Evolutionary conservation across 2,888 invertebrate genomes (phyloP), one percentile per base, ranked within the genome.

Genomic region (Cyaniris semiargus): DNA sequence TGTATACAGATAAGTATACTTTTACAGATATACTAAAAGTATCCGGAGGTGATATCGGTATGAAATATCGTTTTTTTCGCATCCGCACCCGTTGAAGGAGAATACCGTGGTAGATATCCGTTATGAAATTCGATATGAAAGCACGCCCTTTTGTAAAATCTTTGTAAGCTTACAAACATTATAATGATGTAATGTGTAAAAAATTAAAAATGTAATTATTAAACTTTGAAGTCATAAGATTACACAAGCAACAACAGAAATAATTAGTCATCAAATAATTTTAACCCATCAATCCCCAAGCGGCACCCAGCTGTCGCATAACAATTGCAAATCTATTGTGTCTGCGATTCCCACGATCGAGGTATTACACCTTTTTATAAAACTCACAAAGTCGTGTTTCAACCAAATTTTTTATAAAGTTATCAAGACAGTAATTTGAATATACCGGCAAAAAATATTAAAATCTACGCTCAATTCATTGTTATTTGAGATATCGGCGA

Each of bases 31-130:
- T 66, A 66, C 27, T 27, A 27, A 66, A 66, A 78, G 75, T 77
- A 78, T 82, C 84, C 85, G 87, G 88, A 87, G 84, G 81, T 84
- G 83, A 85, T 86, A 87, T 86, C 86, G 83, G 80, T 83, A 80
- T 78, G 72, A 81, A 79, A 80, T 79, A 78, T 48, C 31, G 6
- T 66, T 79, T 84, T 89, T 88, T 88, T 86, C 83, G 82, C 84
- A 86, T 89, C 89, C 85, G 83, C 78, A 83, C 82, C 83, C 82
- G 76, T 79, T 74, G 72, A 78, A 71, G 78, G 81, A 81, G 80
- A 80, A 81, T 79, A 77, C 76, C 78, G 75, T 77, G 81, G 78
- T 78, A 79, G 85, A 83, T 86, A 87, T 89, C 89, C 89, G 87
- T 83, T 87, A 72, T 7, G 82, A 81, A 81, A 84, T 82, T 79